Base-by-base conservation (phyloP, 2,113 vertebrate genomes). In the Tetraodon nigroviridis region DNA sequence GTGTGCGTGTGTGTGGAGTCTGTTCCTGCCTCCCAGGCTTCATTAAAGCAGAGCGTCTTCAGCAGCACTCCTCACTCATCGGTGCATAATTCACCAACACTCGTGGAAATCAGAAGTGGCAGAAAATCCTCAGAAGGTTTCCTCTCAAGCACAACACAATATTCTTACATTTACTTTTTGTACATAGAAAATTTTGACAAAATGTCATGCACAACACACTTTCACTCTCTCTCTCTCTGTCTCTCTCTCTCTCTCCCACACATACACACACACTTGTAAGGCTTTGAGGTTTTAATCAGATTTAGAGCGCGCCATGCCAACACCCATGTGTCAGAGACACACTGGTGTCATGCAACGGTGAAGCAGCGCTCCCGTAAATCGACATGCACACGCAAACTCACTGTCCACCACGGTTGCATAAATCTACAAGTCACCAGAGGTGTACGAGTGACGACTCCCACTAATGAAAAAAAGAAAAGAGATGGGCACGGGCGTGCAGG, bases 211-310 rank as follows among this genome's bases (percentile, higher is more conserved):
- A 37, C 32, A 37, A 37, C 32, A 37, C 44, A 27, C 59, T 60
- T 54, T 66, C 50, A 18, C 27, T 29, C 15, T 51, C 44, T 42
- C 42, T 7, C 50, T 1, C n/a, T 19, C 27, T 29, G 12, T 54
- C 37, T 42, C 42, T 7, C 50, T 1, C n/a, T 11, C 13, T 21
- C 32, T 41, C 13, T 20, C 44, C 6, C 24, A 37, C 21, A 3
- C 29, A 24, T 51, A 40, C 58, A 48, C 19, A 48, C 19, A 58
- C 58, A 40, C 32, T 37, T 12, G 40, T 90, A 89, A 89, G 87
- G 88, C 87, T 88, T 88, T 53, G 52, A 84, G 86, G 88, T 79
- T 73, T 89, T 64, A 37, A 67, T 67, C 37, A 75, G 74, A 76
- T 24, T 61, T 76, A 65, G 50, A 61, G 64, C 69, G 60, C 16